Conservation (phyloP, 2,888 invertebrate genomes). For the Syrista parreyssii region DNA sequence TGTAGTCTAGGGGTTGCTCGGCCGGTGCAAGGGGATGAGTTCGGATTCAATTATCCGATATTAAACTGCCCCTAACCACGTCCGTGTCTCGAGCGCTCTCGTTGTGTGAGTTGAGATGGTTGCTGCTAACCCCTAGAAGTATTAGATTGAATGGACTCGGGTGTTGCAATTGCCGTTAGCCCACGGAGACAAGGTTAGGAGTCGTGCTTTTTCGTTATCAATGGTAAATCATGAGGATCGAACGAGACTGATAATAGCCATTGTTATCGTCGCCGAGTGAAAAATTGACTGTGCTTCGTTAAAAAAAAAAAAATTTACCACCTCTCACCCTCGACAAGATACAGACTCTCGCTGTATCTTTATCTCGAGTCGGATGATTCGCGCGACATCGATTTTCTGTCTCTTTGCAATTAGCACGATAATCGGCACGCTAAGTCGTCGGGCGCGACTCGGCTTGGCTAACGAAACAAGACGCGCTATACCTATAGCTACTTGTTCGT, state of each 20-base stretch:
- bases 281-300: too few relatives aligned
- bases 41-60: slow-evolving; percentile 66
- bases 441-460: slow-evolving; percentile 11
- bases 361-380: too few relatives aligned
- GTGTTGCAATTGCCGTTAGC: slow-evolving; percentile 60
- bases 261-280: too few relatives aligned
- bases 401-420: too few relatives aligned
- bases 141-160: slow-evolving; percentile 64
- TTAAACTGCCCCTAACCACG: slow-evolving; percentile 64
- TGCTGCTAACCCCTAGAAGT: slow-evolving; percentile 53
- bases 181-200: slow-evolving; percentile 51
- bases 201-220: background rate
- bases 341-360: too few relatives aligned
- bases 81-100: slow-evolving; percentile 44
- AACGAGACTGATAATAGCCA: too few relatives aligned
- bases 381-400: too few relatives aligned
- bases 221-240: too few relatives aligned
- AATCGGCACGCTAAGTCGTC: too few relatives aligned
- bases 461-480: slow-evolving; percentile 54
- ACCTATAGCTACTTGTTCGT: slow-evolving; percentile 54
- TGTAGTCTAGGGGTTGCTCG: too few relatives aligned
- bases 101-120: slow-evolving; percentile 57
- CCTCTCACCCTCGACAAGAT: too few relatives aligned
- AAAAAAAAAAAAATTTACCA: too few relatives aligned
- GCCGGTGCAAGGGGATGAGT: slow-evolving; percentile 29